Evolutionary conservation across 2,113 vertebrate genomes (phyloP), one percentile per base, ranked within the genome.

Genomic region (Melospiza georgiana): DNA sequence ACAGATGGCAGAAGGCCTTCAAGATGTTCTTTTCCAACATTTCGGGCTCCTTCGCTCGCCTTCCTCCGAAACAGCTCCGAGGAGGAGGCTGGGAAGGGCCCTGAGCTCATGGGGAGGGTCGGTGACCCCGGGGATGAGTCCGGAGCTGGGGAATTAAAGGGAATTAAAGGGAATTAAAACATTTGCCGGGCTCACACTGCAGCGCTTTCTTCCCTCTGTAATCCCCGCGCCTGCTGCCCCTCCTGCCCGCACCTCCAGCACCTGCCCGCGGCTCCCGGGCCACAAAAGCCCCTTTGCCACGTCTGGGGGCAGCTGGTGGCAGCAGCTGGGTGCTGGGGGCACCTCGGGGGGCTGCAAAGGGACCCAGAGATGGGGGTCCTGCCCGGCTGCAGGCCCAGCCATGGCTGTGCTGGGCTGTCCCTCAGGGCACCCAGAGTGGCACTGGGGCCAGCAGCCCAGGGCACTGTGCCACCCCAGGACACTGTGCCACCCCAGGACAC

Each of bases 1-100:
- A 87, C 95, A 96, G 96, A 97, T 95, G 96, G 96, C 92, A 71
- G 79, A 55, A 91, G 44, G 93, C 87, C 90, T 94, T 87, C 95
- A 93, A 95, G 93, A 93, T 89, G 96, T 75, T 88, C 96, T 90
- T 93, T 75, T 69, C 89, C 88, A 80, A 85, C 46, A 30, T 87
- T 87, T 69, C 9, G 79, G 83, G 83, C 77, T 76, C 79, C 19
- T 69, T 54, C 25, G 3, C 43, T 84, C 39, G 4, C 62, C 44
- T 79, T 63, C n/a, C 62, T 76, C 43, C 74, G 0, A 8, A 79
- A 15, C 41, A 5, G 28, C 71, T 63, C 79, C 31, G 0, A 10
- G 69, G 44, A 61, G 57, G n/a, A 68, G 86, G 74, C 3, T 33
- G 86, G 46, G 86, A 58, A 76, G 55, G 23, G 41, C 37, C 33